Conservation (phyloP, 2,113 vertebrate genomes). For the Rhadina sibilatrix region DNA sequence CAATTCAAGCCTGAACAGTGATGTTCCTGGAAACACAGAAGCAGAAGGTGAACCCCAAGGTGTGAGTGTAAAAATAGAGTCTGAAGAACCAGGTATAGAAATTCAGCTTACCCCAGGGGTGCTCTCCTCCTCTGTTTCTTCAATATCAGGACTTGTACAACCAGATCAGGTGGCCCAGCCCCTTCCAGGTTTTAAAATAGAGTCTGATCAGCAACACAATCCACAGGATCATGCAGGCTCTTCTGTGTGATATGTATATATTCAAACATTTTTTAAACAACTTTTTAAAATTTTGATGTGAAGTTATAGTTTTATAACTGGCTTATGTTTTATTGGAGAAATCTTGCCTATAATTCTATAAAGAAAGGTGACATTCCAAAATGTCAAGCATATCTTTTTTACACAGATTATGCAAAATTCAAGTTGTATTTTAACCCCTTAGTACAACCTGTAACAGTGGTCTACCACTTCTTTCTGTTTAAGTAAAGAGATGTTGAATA, state of each 20-base stretch:
- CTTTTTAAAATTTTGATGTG: conserved; percentile 88
- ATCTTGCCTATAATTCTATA: conserved; percentile 87
- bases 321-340: conserved; percentile 86
- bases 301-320: conserved; percentile 89
- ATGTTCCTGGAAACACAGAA: conserved; percentile 67
- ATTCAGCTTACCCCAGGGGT: conserved; percentile 67
- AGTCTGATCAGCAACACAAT: conserved; percentile 74
- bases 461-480: conserved; percentile 82
- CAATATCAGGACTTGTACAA: conserved; percentile 71
- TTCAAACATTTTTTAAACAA: conserved; percentile 79
- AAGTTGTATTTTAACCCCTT: conserved; percentile 84
- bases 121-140: conserved; percentile 61
- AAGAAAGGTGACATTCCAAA: conserved; percentile 86
- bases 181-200: conserved; percentile 73
- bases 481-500: conserved; percentile 76
- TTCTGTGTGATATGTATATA: conserved; percentile 82
- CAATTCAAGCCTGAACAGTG: conserved; percentile 67
- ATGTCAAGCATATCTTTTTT: conserved; percentile 87
- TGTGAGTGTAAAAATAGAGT: conserved; percentile 74
- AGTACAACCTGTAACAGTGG: conserved; percentile 83
- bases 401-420: conserved; percentile 86
- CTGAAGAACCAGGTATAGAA: conserved; percentile 76
- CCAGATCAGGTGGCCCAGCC: conserved; percentile 69
- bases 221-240: conserved; percentile 72
- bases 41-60: conserved; percentile 70